phyloP scores from a whole-genome alignment of 1,140 invertebrate genomes.

The Orius insidiosus region DNA sequence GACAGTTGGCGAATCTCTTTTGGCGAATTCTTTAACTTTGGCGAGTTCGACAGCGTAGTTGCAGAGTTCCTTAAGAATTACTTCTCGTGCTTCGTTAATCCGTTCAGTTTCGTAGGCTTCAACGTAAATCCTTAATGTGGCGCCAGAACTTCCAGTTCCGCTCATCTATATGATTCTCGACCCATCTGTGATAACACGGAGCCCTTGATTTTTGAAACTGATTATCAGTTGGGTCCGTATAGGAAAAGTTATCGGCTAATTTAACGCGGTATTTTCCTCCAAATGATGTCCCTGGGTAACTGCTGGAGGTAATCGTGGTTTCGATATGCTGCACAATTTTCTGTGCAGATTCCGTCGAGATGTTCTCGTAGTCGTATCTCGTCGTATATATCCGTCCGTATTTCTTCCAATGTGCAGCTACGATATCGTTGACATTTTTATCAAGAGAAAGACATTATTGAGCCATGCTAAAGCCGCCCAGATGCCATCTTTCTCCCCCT shows the following conservation, averaged over 20 bases:
- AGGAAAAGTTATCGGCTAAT: slow-evolving; percentile 78
- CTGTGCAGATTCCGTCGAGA: slow-evolving; percentile 65
- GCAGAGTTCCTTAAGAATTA: slow-evolving; percentile 71
- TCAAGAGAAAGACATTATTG: slow-evolving; percentile 51
- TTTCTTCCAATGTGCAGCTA: slow-evolving; percentile 72
- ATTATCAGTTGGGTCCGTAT: slow-evolving; percentile 88
- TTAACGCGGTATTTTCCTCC: slow-evolving; percentile 48
- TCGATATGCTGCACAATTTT: slow-evolving; percentile 72
- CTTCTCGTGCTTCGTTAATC: slow-evolving; percentile 56
- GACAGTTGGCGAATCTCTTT: slow-evolving; percentile 79
- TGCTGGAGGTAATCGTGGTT: slow-evolving; percentile 37
- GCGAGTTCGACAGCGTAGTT: slow-evolving; percentile 72
- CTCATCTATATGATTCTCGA: slow-evolving; percentile 86
- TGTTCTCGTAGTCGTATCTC: slow-evolving; percentile 95
- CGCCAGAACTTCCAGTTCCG: slow-evolving; percentile 93
- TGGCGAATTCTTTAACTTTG: slow-evolving; percentile 68
- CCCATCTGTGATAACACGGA: slow-evolving; percentile 81
- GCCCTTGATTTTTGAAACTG: slow-evolving; percentile 74
- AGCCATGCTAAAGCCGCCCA: slow-evolving; percentile 97
- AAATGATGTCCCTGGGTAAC: slow-evolving; percentile 48
- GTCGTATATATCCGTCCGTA: slow-evolving; percentile 96
- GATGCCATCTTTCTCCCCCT: slow-evolving; percentile 96
- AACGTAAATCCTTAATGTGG: slow-evolving; percentile 88
- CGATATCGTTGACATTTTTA: slow-evolving; percentile 63
- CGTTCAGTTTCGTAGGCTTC: slow-evolving; percentile 57